Percentiles rank a stretch among this genome's conserved stretches.
These are phyloP conservation scores for Nesidiocoris tenuis DNA, from an alignment of 2,888 invertebrate genomes.

Conservation along the genomic window DNA sequence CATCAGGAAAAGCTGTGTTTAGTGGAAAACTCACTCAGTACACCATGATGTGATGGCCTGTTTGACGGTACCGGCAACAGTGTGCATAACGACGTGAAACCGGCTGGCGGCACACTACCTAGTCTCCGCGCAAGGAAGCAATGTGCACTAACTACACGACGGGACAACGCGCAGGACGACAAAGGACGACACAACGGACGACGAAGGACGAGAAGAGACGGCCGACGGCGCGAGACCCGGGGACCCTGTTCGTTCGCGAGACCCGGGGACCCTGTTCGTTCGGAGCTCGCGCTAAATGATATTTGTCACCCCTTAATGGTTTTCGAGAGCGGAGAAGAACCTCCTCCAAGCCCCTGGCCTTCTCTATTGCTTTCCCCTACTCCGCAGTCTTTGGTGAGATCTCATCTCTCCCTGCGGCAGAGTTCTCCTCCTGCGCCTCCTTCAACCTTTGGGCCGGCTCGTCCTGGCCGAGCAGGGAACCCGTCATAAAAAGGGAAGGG, in stretches of 20 bases:
- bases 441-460: neutral
- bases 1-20: no score
- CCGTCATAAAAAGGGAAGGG: conserved; percentile 41
- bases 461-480: neutral
- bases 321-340: conserved; percentile 16
- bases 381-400: conserved; percentile 4
- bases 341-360: conserved; percentile 2
- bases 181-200: neutral
- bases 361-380: conserved; percentile 15
- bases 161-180: neutral
- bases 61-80: conserved; percentile 34
- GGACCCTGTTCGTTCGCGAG: conserved; percentile 18
- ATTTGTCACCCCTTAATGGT: conserved; percentile 42
- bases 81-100: conserved; percentile 26
- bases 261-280: conserved; percentile 13
- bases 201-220: neutral
- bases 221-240: conserved; percentile 2
- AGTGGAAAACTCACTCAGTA: conserved; percentile 26
- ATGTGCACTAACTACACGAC: neutral
- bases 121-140: conserved; percentile 6
- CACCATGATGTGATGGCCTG: conserved; percentile 39
- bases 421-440: neutral
- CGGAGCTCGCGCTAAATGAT: conserved; percentile 31
- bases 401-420: neutral
- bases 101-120: conserved; percentile 4